Conservation (phyloP, 2,113 vertebrate species). For the Clarias batrachus region DNA sequence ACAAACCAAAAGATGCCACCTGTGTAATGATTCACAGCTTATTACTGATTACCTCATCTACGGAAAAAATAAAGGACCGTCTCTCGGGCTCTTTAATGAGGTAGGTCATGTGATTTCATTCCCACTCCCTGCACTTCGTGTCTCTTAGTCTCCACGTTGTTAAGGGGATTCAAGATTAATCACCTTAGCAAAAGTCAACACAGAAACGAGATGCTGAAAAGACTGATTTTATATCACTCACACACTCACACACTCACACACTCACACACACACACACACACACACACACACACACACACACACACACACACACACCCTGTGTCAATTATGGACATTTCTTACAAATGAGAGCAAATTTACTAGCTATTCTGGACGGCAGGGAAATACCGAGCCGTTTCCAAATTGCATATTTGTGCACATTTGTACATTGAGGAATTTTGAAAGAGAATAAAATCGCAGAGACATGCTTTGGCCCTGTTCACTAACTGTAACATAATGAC, state of each 20-base stretch:
- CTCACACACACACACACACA: too few relatives aligned
- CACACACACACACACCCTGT: too few relatives aligned
- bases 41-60: background rate
- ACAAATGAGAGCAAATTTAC: background rate
- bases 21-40: background rate
- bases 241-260: too few relatives aligned
- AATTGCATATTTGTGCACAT: background rate
- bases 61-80: background rate
- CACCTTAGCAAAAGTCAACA: background rate
- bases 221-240: background rate
- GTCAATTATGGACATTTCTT: background rate
- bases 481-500: background rate
- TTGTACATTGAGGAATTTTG: background rate
- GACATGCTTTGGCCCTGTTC: background rate
- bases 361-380: background rate
- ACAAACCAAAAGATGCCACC: background rate
- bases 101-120: background rate
- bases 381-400: background rate
- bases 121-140: background rate
- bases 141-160: background rate
- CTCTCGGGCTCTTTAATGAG: conserved; percentile 17
- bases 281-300: too few relatives aligned
- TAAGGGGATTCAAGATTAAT: background rate
- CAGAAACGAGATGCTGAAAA: background rate
- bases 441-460: background rate